Base-by-base conservation (phyloP, 2,888 invertebrate genomes). In the Ypsolopha sequella region DNA sequence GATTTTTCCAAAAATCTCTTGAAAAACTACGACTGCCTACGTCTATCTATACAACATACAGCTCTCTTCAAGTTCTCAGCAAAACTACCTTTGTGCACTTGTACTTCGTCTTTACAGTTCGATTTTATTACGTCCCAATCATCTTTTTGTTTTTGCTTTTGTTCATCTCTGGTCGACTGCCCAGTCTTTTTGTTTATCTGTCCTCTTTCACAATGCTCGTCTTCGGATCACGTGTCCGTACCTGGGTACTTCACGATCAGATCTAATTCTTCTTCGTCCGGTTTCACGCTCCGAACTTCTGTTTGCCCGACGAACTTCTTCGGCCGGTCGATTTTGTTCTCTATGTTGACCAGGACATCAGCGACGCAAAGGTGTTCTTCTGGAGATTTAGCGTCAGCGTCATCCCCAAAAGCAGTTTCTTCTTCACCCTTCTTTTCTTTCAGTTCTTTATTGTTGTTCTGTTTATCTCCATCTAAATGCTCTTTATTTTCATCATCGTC, bases 141-240 rank as follows among this genome's bases (percentile, higher is more conserved):
- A 4, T 24, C n/a, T 9, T 48, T 53, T 6, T 38, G 57, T 61
- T 63, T 59, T 9, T 24, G 10, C 9, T 48, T 53, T 6, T 38
- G 57, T 61, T 63, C 59, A 53, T 65, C 68, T 50, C 57, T 56
- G 57, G 64, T 62, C 54, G 60, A 60, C 61, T 53, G 58, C 53
- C 80, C 82, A 78, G 77, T 80, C 78, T 80, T 80, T 58, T 62
- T 65, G 57, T 59, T 65, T 56, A 60, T 67, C 58, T 65, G 68
- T 59, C 64, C 69, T 57, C 61, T 61, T 55, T 66, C 70, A 51
- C 64, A 69, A 48, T 62, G 50, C 53, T 72, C 70, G 57, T 79
- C 84, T 54, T 82, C 85, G 87, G 87, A 87, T 87, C 87, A 87
- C 80, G 87, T 87, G 67, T 86, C 85, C 64, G 85, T 68, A 52